Conservation (phyloP, 2,888 invertebrate species). For the Lasioglossum morio region DNA sequence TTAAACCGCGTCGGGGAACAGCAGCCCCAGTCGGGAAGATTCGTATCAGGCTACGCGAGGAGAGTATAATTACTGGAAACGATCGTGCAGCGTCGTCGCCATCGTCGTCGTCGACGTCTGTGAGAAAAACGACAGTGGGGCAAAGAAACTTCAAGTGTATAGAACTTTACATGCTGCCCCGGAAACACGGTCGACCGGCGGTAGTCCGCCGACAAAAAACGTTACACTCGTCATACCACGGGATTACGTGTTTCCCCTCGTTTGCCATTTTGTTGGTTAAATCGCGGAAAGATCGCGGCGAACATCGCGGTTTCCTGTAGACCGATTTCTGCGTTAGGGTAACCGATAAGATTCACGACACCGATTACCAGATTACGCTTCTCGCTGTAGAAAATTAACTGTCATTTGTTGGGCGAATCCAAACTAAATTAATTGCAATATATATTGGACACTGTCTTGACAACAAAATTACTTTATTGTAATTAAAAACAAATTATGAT, state of each 20-base stretch:
- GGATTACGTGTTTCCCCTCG: slow-evolving; percentile 26
- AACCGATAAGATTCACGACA: neutral
- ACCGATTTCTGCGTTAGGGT: neutral
- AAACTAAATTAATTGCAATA: neutral
- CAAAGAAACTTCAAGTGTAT: slow-evolving; percentile 34
- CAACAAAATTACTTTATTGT: neutral
- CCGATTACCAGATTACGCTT: neutral
- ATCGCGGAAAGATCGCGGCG: slow-evolving; percentile 10
- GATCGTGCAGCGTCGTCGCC: slow-evolving; percentile 6
- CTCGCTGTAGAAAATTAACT: neutral
- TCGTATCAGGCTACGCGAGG: slow-evolving; percentile 16
- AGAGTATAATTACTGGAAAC: slow-evolving; percentile 34
- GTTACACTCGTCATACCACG: slow-evolving; percentile 32
- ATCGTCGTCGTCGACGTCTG: slow-evolving; percentile 1
- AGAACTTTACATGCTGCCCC: slow-evolving; percentile 29
- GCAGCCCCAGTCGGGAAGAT: neutral
- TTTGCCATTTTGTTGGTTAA: slow-evolving; percentile 8
- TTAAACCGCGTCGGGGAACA: slow-evolving; percentile 3
- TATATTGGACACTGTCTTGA: neutral
- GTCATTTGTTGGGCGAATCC: neutral
- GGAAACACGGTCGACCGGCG: slow-evolving; percentile 31
- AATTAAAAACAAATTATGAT: neutral
- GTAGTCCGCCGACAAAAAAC: slow-evolving; percentile 36
- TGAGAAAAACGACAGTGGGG: slow-evolving; percentile 23
- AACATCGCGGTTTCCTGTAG: neutral